phyloP scores from a whole-genome alignment of 2,797 vertebrate species.

The Garrulus glandarius region DNA sequence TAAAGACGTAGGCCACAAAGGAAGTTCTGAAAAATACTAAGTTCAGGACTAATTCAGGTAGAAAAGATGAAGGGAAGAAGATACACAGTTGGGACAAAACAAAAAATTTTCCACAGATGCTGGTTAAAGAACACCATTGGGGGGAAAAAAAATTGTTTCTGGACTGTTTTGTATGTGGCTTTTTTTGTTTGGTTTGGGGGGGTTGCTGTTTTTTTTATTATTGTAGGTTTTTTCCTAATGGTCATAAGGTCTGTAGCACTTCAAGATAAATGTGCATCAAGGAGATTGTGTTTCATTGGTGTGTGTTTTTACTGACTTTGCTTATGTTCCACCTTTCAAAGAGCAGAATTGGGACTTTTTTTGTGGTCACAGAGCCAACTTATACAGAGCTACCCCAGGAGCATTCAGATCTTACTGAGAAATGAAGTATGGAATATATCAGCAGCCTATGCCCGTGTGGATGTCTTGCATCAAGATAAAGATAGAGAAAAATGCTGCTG shows the following conservation, averaged over 20 bases:
- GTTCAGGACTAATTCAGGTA: background rate
- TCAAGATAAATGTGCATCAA: background rate
- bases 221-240: background rate
- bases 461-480: conserved; percentile 2
- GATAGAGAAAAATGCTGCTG: conserved; percentile 2
- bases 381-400: background rate
- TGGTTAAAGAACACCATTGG: background rate
- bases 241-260: background rate
- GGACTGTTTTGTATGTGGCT: background rate
- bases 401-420: background rate
- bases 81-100: background rate
- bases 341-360: background rate
- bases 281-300: background rate
- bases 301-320: background rate
- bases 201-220: background rate
- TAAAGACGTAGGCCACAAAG: background rate
- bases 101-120: background rate
- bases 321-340: background rate
- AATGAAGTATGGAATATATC: background rate
- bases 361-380: background rate
- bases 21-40: background rate
- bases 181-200: background rate
- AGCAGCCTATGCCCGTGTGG: background rate
- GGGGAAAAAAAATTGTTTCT: rapidly evolving
- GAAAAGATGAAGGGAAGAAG: background rate